These are phyloP conservation scores for Trialeurodes vaporariorum DNA, from an alignment of 1,140 invertebrate genomes.

Conservation along the genomic window DNA sequence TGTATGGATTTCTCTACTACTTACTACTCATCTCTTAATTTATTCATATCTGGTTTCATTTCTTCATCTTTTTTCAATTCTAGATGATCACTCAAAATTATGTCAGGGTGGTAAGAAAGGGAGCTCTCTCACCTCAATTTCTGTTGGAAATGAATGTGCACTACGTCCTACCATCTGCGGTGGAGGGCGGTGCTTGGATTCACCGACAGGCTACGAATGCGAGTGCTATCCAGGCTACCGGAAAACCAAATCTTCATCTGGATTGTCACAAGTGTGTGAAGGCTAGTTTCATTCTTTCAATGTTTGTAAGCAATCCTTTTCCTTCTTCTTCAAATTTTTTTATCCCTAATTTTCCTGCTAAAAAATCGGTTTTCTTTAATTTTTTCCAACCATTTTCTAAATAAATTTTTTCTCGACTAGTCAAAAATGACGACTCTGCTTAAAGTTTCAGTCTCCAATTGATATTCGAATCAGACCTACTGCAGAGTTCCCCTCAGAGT, in stretches of 20 bases:
- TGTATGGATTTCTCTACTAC: no score
- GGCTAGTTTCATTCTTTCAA: slow-evolving; percentile 26
- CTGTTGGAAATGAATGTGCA: slow-evolving; percentile 55
- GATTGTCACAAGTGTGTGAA: slow-evolving; percentile 34
- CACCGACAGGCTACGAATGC: slow-evolving; percentile 57
- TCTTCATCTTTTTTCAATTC: slow-evolving; percentile 16
- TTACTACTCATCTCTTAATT: no score
- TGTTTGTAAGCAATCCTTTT: not conserved
- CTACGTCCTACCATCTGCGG: slow-evolving; percentile 62
- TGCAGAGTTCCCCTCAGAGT: no score
- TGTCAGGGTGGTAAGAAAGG: slow-evolving; percentile 26
- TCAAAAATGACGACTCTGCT: no score
- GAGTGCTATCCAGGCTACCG: slow-evolving; percentile 46
- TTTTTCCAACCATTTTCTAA: no score
- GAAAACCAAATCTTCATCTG: slow-evolving; percentile 26
- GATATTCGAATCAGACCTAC: no score
- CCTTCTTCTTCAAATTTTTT: not conserved
- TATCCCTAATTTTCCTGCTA: no score
- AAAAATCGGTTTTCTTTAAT: no score
- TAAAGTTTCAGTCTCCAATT: no score
- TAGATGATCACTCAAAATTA: slow-evolving; percentile 37
- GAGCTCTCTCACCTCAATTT: slow-evolving; percentile 9
- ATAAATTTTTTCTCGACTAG: no score
- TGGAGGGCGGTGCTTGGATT: slow-evolving; percentile 63
- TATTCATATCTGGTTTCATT: no score